phyloP scores from a whole-genome alignment of 2,888 invertebrate genomes.

The Dorcus parallelipipedus region DNA sequence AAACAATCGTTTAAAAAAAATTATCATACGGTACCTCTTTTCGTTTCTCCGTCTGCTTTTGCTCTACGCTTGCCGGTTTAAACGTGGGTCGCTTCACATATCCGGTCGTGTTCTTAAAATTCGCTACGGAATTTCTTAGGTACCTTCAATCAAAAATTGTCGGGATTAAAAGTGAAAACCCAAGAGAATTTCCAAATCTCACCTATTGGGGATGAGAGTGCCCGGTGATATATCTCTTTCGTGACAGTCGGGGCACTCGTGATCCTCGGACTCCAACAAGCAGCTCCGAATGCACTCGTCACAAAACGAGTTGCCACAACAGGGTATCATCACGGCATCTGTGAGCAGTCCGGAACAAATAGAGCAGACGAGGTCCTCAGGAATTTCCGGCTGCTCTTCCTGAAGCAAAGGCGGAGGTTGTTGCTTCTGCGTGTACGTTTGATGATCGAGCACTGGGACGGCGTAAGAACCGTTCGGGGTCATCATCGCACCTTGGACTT shows the following conservation, averaged over 20 bases:
- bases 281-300: slow-evolving; percentile 95
- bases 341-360: slow-evolving; percentile 89
- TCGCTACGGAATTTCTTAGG: slow-evolving; percentile 81
- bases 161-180: neutral
- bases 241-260: slow-evolving; percentile 91
- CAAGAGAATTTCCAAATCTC: neutral
- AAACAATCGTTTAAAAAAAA: neutral
- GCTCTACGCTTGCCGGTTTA: slow-evolving; percentile 22
- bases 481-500: slow-evolving; percentile 88
- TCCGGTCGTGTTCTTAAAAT: slow-evolving; percentile 89
- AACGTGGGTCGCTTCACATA: slow-evolving; percentile 61
- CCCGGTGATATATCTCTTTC: slow-evolving; percentile 91
- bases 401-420: slow-evolving; percentile 56
- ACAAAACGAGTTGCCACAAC: slow-evolving; percentile 97
- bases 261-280: slow-evolving; percentile 88
- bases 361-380: slow-evolving; percentile 87
- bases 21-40: slow-evolving; percentile 16
- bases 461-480: slow-evolving; percentile 84
- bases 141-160: slow-evolving; percentile 56
- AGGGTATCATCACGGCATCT: slow-evolving; percentile 97
- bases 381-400: slow-evolving; percentile 69
- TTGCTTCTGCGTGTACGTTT: slow-evolving; percentile 67
- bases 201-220: slow-evolving; percentile 81
- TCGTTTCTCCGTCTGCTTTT: slow-evolving; percentile 6
- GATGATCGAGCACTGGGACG: slow-evolving; percentile 83